phyloP scores from a whole-genome alignment of 2,888 invertebrate species.

The Diaperis boleti region DNA sequence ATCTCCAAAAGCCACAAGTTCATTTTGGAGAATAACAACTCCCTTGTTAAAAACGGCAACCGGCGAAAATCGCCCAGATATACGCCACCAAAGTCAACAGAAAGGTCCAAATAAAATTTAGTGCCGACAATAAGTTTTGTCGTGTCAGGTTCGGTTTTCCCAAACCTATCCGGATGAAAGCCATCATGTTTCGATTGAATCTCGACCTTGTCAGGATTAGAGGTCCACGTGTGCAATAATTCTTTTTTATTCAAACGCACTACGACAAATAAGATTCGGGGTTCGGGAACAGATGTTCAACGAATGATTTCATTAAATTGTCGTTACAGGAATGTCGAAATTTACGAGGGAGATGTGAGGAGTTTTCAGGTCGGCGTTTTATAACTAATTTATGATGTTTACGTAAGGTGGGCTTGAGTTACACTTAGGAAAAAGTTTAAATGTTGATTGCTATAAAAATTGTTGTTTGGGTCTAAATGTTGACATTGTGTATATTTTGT shows the following conservation, averaged over 20 bases:
- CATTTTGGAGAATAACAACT: conserved; percentile 1
- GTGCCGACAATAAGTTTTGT: conserved; percentile 23
- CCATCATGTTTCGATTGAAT: conserved; percentile 29
- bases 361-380: background rate
- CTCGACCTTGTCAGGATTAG: conserved; percentile 13
- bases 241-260: conserved; percentile 16
- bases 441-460: background rate
- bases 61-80: background rate
- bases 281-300: background rate
- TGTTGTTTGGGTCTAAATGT: too few species aligned
- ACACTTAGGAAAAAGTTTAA: background rate
- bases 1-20: background rate
- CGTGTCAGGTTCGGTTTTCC: conserved; percentile 8
- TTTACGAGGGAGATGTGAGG: background rate
- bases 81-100: conserved; percentile 13
- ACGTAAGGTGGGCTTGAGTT: background rate
- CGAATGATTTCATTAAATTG: background rate
- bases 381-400: background rate
- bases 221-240: conserved; percentile 10
- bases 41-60: conserved; percentile 5
- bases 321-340: background rate
- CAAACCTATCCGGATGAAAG: conserved; percentile 19
- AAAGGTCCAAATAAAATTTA: conserved; percentile 25
- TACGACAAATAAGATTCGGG: background rate
- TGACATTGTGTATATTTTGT: too few species aligned